Conservation (phyloP, 2,797 vertebrate species). For the Macroramphosus scolopax region DNA sequence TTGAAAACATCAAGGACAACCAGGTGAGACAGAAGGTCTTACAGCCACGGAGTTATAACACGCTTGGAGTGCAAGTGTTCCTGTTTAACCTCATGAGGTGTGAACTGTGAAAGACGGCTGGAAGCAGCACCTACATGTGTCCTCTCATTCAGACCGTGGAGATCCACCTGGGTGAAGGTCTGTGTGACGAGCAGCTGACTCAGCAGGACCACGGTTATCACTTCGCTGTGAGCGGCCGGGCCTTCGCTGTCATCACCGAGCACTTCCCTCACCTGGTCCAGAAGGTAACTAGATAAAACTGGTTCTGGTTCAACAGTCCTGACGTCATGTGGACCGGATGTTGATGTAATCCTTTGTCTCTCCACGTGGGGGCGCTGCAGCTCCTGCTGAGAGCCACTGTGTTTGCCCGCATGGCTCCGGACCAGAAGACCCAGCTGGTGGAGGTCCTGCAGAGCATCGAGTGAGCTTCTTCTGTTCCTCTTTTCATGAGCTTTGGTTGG, state of each 20-base stretch:
- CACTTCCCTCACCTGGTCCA: slow-evolving; percentile 93
- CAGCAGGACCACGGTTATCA: slow-evolving; percentile 79
- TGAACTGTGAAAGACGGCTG: too few species aligned
- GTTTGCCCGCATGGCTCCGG: slow-evolving; percentile 96
- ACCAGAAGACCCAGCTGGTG: slow-evolving; percentile 97
- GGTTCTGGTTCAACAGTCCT: not conserved
- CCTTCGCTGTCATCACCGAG: slow-evolving; percentile 89
- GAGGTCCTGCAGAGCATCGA: slow-evolving; percentile 93
- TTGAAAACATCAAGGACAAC: slow-evolving; percentile 56
- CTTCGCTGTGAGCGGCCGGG: slow-evolving; percentile 92
- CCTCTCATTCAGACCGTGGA: slow-evolving; percentile 80
- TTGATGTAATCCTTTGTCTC: slow-evolving; percentile 23
- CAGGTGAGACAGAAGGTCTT: slow-evolving; percentile 40
- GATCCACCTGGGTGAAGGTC: slow-evolving; percentile 78
- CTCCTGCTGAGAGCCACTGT: slow-evolving; percentile 87
- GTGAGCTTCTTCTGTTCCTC: slow-evolving; percentile 74
- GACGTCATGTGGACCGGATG: not conserved
- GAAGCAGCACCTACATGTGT: too few species aligned
- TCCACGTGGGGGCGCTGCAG: slow-evolving; percentile 75
- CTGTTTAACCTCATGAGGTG: too few species aligned
- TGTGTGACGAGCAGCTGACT: slow-evolving; percentile 63
- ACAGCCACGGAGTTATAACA: too few species aligned
- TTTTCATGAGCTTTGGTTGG: not conserved
- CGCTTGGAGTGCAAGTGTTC: too few species aligned
- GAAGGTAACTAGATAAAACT: slow-evolving; percentile 78